Percentiles rank a stretch among this genome's conserved stretches.
Evolutionary conservation across 2,888 invertebrate genomes (phyloP).

Genomic region (Trimorus sp.): DNA sequence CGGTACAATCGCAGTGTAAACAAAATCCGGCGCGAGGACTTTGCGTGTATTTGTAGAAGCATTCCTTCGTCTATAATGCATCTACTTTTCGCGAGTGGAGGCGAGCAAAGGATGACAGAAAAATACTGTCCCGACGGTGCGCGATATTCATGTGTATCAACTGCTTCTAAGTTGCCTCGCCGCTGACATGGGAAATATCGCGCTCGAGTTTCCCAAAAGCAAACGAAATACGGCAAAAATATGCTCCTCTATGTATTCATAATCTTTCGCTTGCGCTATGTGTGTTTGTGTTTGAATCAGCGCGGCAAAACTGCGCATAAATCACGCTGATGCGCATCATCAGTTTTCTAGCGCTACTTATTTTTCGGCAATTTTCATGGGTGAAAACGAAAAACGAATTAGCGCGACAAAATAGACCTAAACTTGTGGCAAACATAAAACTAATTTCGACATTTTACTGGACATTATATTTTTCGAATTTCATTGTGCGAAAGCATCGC

Average conservation of each 20-base stretch:
- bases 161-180: constrained; percentile 53
- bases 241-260: constrained; percentile 43
- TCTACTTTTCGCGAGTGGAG: constrained; percentile 56
- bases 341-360: constrained; percentile 15
- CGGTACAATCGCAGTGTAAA: constrained; percentile 62
- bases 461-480: too few species aligned
- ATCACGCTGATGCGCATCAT: constrained; percentile 18
- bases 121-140: constrained; percentile 57
- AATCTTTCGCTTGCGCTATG: constrained; percentile 40
- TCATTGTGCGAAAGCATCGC: too few species aligned
- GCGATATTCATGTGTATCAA: constrained; percentile 62
- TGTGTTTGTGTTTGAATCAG: constrained; percentile 47
- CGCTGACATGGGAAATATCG: constrained; percentile 64
- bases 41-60: constrained; percentile 61
- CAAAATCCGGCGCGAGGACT: constrained; percentile 62
- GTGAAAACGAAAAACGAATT: constrained; percentile 2
- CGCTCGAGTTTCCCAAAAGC: constrained; percentile 45
- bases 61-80: constrained; percentile 65
- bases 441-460: too few species aligned
- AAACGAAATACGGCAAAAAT: constrained; percentile 60
- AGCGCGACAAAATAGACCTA: neutral
- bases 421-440: too few species aligned
- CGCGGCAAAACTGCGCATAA: constrained; percentile 34
- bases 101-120: constrained; percentile 55
- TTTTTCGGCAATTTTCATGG: constrained; percentile 19